Base-by-base conservation (phyloP, 2,888 invertebrate genomes). In the Vesta saturnalis region DNA sequence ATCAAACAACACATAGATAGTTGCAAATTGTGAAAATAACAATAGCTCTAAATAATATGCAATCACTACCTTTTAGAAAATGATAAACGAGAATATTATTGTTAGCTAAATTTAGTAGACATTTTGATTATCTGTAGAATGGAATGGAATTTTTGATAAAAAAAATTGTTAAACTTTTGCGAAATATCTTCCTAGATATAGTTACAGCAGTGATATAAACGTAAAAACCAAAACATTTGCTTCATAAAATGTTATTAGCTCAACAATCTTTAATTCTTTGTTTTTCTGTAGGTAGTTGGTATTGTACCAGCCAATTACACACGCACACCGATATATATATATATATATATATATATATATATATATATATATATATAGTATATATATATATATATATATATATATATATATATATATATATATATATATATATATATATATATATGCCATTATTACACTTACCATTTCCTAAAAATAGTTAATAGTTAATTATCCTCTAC, bases 111-210 rank as follows among this genome's bases (percentile, higher is more conserved):
- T 18, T 18, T 5, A 19, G 4, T 52, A 8, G 18, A 21, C 12
- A 19, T 52, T 19, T 49, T 15, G 19, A 18, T 18, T 49, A 10
- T 49, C 18, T 49, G 5, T 8, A 21, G 16, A 19, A 19, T n/a
- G 19, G 52, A 52, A 43, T 43, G 43, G 43, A n/a, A 43, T 43
- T 43, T 12, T 43, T 43, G 14, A 43, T n/a, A 43, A 43, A 43
- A 14, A 43, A 43, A n/a, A 14, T 43, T 43, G 43, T 43, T 43
- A 43, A 43, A 43, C 43, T 43, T 43, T 43, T 43, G 14, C 43
- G 14, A 43, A 30, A 43, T 43, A 43, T 14, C 14, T 14, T 43
- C n/a, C 43, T 43, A 43, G n/a, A 43, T 10, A 14, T 43, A 43
- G 43, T 43, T 43, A n/a, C 14, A 43, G n/a, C 43, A n/a, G 10